Evolutionary conservation across 1,140 invertebrate species (phyloP), one percentile per base, ranked within the genome.

Genomic region (Bombus consobrinus): DNA sequence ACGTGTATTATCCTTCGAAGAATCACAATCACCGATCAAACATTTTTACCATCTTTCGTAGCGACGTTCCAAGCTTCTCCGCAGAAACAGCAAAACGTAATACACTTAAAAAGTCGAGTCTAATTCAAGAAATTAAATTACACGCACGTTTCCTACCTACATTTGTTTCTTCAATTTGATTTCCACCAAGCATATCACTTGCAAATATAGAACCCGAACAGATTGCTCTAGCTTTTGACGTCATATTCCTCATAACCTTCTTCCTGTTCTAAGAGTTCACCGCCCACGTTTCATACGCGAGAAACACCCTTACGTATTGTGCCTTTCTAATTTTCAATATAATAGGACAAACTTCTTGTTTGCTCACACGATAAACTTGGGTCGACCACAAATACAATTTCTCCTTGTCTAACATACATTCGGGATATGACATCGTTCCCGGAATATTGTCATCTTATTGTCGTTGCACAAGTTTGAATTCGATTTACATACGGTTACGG

Each of bases 211-310:
- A 68, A 68, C 1, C 8, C 34, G 34, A 68, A 68, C 66, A 68
- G 66, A 68, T 68, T 68, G 66, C 66, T 68, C 66, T 34, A 68
- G 8, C 66, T 37, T 18, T 68, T 68, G 66, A 68, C 66, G 66
- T 68, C 66, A 68, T 32, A n/a, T 9, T 34, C 66, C 3, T 68
- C 66, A 22, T 68, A 68, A 68, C 12, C 66, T 68, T 68, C 66
- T 68, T 68, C 34, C 32, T 68, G 34, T 25, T 68, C 66, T 22
- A 68, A 68, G 66, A 68, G 66, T 68, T 68, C 66, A 68, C 32
- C 66, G 18, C 66, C 66, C 18, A 37, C 66, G 8, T 22, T 37
- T 25, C 59, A 62, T 1, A 62, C 28, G 22, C 66, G 32, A 68
- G 32, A 8, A 68, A 68, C 13, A 6, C 18, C 18, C 66, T 66